Conservation (phyloP, 1,140 invertebrate genomes). For the Amphibalanus amphitrite region DNA sequence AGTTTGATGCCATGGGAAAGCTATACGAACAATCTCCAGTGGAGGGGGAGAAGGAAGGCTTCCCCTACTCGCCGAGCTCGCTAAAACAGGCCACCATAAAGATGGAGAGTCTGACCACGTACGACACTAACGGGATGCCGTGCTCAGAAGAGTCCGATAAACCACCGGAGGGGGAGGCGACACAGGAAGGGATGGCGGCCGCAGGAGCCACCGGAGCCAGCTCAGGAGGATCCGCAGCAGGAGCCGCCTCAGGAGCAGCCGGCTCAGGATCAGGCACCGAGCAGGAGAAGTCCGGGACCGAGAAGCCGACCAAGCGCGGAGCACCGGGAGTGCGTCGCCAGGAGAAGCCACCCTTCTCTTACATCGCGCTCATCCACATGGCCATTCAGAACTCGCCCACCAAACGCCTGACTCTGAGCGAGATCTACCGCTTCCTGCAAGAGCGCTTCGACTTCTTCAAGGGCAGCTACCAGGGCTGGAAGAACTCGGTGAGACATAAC, state of each 20-base stretch:
- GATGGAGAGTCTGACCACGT: too few species aligned
- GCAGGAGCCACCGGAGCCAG: neutral
- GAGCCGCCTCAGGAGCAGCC: neutral
- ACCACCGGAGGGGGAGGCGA: neutral
- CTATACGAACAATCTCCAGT: too few species aligned
- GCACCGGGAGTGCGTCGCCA: constrained; percentile 43
- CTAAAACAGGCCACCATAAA: too few species aligned
- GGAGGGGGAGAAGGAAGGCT: too few species aligned
- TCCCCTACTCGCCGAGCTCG: too few species aligned
- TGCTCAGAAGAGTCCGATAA: neutral
- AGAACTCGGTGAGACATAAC: constrained; percentile 95
- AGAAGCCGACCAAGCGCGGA: constrained; percentile 11
- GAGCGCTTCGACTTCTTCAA: constrained; percentile 81
- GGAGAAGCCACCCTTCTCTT: constrained; percentile 91
- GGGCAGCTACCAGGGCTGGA: constrained; percentile 94
- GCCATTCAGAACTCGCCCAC: constrained; percentile 80
- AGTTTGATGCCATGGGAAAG: too few species aligned
- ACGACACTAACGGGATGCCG: neutral
- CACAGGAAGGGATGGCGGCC: neutral
- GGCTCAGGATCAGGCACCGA: neutral
- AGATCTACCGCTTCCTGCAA: constrained; percentile 76
- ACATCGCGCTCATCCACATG: constrained; percentile 95
- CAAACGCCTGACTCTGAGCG: constrained; percentile 68
- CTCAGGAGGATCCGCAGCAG: neutral
- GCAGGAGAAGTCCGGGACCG: too few species aligned